Conservation (phyloP, 2,888 invertebrate genomes). For the Plagiodera versicolora region DNA sequence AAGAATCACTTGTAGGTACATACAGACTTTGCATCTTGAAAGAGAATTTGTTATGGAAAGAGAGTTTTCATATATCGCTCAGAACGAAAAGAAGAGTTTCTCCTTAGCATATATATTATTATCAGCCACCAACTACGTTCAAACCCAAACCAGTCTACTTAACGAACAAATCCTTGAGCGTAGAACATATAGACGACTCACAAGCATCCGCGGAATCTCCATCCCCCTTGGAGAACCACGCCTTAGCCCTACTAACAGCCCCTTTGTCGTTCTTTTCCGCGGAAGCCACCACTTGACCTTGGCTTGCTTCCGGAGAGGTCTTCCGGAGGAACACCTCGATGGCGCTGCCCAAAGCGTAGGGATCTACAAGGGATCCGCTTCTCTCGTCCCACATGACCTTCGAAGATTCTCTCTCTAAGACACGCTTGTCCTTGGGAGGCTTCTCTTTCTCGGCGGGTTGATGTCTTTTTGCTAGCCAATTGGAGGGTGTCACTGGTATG, state of each 20-base stretch:
- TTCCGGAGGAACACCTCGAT: constrained; percentile 79
- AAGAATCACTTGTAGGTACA: too few relatives aligned
- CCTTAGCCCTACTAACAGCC: constrained; percentile 37
- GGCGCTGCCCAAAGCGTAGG: constrained; percentile 78
- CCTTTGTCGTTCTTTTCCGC: constrained; percentile 39
- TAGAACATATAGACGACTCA: constrained; percentile 80
- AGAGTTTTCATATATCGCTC: too few relatives aligned
- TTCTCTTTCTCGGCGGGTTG: constrained; percentile 60
- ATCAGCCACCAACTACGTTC: neutral
- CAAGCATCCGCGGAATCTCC: constrained; percentile 71
- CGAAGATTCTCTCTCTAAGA: constrained; percentile 45
- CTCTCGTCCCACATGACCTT: constrained; percentile 75
- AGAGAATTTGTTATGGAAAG: too few relatives aligned
- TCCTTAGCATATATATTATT: neutral
- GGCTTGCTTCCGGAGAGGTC: constrained; percentile 57
- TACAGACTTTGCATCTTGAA: too few relatives aligned
- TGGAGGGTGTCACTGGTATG: constrained; percentile 57
- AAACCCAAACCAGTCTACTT: constrained; percentile 59
- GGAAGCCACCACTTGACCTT: constrained; percentile 11
- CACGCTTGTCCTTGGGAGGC: constrained; percentile 14
- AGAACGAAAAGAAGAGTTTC: too few relatives aligned
- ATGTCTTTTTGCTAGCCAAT: constrained; percentile 78
- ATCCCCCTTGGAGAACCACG: constrained; percentile 68
- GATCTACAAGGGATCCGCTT: constrained; percentile 79
- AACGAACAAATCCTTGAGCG: constrained; percentile 83